Conservation (phyloP, 2,113 vertebrate genomes). For the Acanthochromis polyacanthus region DNA sequence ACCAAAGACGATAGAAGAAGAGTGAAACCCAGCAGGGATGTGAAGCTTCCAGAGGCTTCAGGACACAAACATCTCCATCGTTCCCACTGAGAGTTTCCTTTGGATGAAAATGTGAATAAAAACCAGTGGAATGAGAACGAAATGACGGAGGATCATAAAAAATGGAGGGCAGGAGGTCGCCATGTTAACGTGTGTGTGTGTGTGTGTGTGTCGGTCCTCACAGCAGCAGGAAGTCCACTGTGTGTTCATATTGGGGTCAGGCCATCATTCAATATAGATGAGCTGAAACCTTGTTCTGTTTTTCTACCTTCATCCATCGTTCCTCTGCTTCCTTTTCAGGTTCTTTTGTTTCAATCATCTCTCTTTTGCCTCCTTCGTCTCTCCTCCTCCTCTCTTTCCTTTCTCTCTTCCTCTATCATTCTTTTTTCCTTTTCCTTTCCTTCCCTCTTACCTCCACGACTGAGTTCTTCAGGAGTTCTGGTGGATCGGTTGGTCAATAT, state of each 20-base stretch:
- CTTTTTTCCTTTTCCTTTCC: no score
- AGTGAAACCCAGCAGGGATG: no score
- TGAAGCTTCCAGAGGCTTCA: no score
- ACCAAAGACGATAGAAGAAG: no score
- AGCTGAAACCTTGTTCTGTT: not conserved
- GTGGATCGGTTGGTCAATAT: no score
- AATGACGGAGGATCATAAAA: not conserved
- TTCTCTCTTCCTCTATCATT: no score
- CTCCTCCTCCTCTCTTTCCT: no score
- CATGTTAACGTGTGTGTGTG: not conserved
- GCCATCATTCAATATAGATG: constrained; percentile 43
- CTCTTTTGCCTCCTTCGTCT: no score
- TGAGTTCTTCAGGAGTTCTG: no score
- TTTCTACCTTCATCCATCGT: not conserved
- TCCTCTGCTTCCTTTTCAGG: not conserved
- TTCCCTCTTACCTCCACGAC: no score
- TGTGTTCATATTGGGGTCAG: constrained; percentile 38
- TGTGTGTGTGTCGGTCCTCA: not conserved
- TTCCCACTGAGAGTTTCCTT: not conserved
- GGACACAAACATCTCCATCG: no score
- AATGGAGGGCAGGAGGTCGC: not conserved
- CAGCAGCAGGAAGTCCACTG: not conserved
- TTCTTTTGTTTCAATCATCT: no score
- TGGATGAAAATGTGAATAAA: not conserved
- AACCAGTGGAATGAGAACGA: not conserved